These are phyloP conservation scores for Scaptomyza caliginosa DNA, from an alignment of 2,888 invertebrate species.

Conservation along the genomic window DNA sequence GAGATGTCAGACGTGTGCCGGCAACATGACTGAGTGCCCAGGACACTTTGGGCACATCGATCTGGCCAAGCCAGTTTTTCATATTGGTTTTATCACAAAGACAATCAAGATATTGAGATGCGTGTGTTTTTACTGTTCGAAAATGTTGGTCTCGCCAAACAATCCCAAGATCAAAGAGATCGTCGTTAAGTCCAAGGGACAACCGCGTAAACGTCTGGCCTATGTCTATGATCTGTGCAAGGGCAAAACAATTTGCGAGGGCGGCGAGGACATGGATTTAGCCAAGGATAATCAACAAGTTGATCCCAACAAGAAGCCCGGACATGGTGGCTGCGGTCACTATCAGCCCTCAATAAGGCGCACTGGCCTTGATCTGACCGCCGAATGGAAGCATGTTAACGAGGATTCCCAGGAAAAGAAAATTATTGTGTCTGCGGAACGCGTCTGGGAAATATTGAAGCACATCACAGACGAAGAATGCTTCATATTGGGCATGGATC, in stretches of 20 bases:
- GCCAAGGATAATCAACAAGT: conserved; percentile 89
- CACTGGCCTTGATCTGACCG: conserved; percentile 95
- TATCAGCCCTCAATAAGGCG: conserved; percentile 97
- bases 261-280: conserved; percentile 98
- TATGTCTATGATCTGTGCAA: conserved; percentile 99
- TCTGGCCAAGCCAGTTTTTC: conserved; percentile 98
- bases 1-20: conserved; percentile 97
- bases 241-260: conserved; percentile 98
- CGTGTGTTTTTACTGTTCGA: conserved; percentile 99
- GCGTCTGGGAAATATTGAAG: conserved; percentile 98
- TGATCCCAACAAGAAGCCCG: conserved; percentile 86
- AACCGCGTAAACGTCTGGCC: conserved; percentile 96
- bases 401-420: conserved; percentile 99
- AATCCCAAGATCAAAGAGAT: conserved; percentile 87
- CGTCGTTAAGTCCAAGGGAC: conserved; percentile 97
- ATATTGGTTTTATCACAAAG: conserved; percentile 98
- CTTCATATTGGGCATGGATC: conserved; percentile 97
- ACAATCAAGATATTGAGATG: conserved; percentile 98
- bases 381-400: conserved; percentile 99
- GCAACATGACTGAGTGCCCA: conserved; percentile 99
- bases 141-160: conserved; percentile 96
- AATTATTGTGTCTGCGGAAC: conserved; percentile 95
- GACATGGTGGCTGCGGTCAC: conserved; percentile 98
- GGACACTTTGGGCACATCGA: conserved; percentile 99
- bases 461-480: conserved; percentile 98